Evolutionary conservation across 2,888 invertebrate genomes (phyloP), one percentile per base, ranked within the genome.

Genomic region (Agonopterix alstromeriana): DNA sequence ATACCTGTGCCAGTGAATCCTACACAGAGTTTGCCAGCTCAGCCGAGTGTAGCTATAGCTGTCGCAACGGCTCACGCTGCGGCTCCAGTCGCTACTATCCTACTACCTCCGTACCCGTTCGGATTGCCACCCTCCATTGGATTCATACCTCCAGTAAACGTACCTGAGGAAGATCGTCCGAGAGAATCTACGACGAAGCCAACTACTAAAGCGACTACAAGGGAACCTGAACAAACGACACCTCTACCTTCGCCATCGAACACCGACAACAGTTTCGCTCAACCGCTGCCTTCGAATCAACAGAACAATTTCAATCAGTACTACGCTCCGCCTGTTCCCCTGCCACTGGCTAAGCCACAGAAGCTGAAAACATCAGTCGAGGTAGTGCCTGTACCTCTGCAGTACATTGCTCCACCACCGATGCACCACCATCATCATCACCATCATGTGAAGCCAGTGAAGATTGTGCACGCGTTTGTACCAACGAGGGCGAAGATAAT

Each of bases 51-150:
- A 8, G 86, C 88, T 1, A 78, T 86, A 53, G 87, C 88, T 8
- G 55, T 87, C 7, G 87, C 88, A 1, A 86, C 85, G 1, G 83
- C 88, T 1, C 78, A 86, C 36, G 82, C 84, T 2, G 84, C 86
- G 3, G 82, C 85, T 27, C 86, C 87, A 12, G 83, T 85, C 0
- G 82, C 85, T 0, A 87, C 88, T 1, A 77, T 88, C 36, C 61
- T 88, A 4, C 63, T 88, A 5, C 87, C 88, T 0, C 85, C 87
- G 0, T 88, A 83, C 46, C 85, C 85, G 1, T 85, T 87, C 27
- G 85, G 81, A 48, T 70, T 73, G n/a, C 83, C 85, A 38, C 80
- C 79, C 5, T 66, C 69, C 5, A 67, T 80, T 45, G 81, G 78
- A 14, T 67, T 85, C 14, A 60, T 81, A 35, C 78, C 80, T 10